Conservation (phyloP, 2,113 vertebrate species). For the Tiliqua scincoides region DNA sequence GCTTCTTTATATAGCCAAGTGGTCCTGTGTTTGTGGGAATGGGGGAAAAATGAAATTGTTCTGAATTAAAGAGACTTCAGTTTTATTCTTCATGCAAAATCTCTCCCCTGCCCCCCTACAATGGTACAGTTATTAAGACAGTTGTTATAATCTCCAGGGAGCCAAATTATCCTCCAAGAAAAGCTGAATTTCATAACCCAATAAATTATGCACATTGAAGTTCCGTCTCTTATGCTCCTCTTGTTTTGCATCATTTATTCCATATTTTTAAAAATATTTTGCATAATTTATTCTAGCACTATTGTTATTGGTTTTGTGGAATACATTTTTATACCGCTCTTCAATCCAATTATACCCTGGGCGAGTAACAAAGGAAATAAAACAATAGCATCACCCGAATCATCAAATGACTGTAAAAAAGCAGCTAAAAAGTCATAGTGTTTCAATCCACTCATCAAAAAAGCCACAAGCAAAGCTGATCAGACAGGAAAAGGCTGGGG, state of each 20-base stretch:
- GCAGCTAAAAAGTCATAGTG: too few relatives aligned
- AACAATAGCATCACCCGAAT: too few relatives aligned
- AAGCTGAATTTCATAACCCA: background rate
- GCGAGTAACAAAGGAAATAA: too few relatives aligned
- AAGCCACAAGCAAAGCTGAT: too few relatives aligned
- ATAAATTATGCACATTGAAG: background rate
- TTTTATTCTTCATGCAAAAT: conserved; percentile 21
- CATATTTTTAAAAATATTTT: background rate
- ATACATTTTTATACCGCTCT: too few relatives aligned
- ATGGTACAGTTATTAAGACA: background rate
- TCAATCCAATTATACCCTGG: too few relatives aligned
- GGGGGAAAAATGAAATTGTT: conserved; percentile 10
- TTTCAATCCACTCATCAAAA: too few relatives aligned
- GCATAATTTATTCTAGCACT: background rate
- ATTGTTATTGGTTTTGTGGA: background rate
- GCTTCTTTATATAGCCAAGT: conserved; percentile 48
- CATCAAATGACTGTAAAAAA: background rate
- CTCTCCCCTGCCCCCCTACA: background rate
- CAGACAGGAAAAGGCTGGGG: too few relatives aligned
- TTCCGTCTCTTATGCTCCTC: background rate
- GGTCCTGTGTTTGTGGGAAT: background rate
- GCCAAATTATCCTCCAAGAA: background rate
- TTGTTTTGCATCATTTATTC: background rate
- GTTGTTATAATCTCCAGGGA: background rate
- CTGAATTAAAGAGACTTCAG: conserved; percentile 34